Base-by-base conservation (phyloP, 2,113 vertebrate genomes). In the Semicossyphus pulcher region DNA sequence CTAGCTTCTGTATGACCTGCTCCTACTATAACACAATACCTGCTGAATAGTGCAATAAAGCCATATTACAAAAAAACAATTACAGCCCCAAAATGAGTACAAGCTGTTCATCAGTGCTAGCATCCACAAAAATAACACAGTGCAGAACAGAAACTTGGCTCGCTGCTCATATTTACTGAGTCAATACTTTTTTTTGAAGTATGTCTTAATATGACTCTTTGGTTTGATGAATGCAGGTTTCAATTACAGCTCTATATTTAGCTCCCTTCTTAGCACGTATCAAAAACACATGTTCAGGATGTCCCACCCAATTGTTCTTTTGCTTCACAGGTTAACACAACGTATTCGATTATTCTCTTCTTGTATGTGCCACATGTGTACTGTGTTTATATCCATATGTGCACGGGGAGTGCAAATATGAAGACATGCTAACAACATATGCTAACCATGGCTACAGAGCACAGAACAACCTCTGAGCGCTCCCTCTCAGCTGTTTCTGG, bases 311-410 rank as follows among this genome's bases (percentile, higher is more conserved):
- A 4, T 23, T 14, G 14, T 39, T 20, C 2, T n/a, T 51, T 42
- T 54, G 9, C 14, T 37, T 57, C 2, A 10, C 6, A 48, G 18
- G 23, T 31, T 6, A 0, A 36, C 16, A 53, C 8, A 2, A n/a
- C 9, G 26, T 47, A 21, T 36, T 20, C 10, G 7, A 4, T 45
- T 21, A 7, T 3, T 47, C 11, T 12, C 12, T 8, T 47, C n/a
- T n/a, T n/a, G n/a, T 21, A 32, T 65, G 42, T 15, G 34, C 26
- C 32, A 53, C 53, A 75, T 12, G 44, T 74, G 71, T 14, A 23
- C 5, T 9, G 32, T 59, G 25, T 32, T 36, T 10, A 36, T 18
- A 10, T 37, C 31, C 49, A 56, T 28, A 5, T 54, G 56, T 47
- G 10, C 41, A 28, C 14, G 4, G 3, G 39, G 15, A 25, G 39